These are phyloP conservation scores for Chironomus riparius DNA, from an alignment of 2,888 invertebrate genomes.

Conservation along the genomic window DNA sequence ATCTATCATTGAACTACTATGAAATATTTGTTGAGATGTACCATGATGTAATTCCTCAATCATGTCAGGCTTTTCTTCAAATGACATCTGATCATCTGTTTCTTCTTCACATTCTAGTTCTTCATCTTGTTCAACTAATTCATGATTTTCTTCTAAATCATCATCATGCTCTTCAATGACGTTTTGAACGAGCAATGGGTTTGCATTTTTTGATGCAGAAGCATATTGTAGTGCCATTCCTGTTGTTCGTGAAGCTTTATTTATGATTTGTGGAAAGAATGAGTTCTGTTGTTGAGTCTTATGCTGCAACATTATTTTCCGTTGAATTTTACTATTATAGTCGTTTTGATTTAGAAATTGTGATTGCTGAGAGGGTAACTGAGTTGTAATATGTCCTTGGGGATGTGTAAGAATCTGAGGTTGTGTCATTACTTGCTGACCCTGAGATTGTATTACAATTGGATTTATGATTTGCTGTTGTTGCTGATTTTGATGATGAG, in stretches of 20 bases:
- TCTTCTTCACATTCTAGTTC: conserved; percentile 17
- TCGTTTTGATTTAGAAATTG: conserved; percentile 15
- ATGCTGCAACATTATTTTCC: conserved; percentile 17
- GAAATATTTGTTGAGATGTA: conserved; percentile 11
- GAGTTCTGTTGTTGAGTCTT: conserved; percentile 17
- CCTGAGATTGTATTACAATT: conserved; percentile 12
- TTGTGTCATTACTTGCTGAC: conserved; percentile 1
- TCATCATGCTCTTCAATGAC: neutral
- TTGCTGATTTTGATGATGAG: conserved; percentile 23
- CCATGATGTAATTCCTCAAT: conserved; percentile 22
- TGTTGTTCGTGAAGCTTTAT: neutral
- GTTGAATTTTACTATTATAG: neutral
- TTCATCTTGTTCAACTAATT: neutral
- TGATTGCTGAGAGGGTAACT: neutral
- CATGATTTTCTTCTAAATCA: neutral
- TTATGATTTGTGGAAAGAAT: conserved; percentile 14
- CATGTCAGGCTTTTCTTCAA: conserved; percentile 10
- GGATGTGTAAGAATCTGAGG: conserved; percentile 21
- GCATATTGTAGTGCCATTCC: neutral
- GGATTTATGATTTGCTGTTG: neutral
- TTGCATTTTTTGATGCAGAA: neutral
- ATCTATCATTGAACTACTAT: neutral
- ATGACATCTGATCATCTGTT: neutral
- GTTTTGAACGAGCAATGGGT: neutral
- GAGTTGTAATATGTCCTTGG: neutral